Evolutionary conservation across 2,797 vertebrate genomes (phyloP).

Genomic region (Mionectes olivaceus): DNA sequence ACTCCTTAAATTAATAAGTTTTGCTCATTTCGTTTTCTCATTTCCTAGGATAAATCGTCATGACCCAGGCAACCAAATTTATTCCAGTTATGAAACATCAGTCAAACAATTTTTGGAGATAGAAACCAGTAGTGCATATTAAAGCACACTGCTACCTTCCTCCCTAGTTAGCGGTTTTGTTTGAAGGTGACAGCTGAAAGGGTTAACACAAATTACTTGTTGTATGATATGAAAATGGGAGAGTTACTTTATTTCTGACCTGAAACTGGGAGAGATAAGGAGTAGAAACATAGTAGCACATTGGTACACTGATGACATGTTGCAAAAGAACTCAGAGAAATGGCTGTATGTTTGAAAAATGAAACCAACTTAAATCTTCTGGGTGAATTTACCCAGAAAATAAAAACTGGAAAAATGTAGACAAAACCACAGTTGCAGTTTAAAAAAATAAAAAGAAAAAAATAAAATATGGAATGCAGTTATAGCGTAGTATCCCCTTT

Average conservation of each 20-base stretch:
- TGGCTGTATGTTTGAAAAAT: neutral
- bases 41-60: neutral
- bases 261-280: neutral
- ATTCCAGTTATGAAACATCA: neutral
- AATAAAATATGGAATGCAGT: neutral
- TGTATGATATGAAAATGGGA: neutral
- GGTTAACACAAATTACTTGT: neutral
- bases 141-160: neutral
- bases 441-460: neutral
- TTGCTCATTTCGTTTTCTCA: slow-evolving; percentile 3
- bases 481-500: neutral
- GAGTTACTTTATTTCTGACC: neutral
- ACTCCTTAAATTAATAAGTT: neutral
- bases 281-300: neutral
- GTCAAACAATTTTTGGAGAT: neutral
- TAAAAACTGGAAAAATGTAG: neutral
- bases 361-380: neutral
- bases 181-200: neutral
- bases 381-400: neutral
- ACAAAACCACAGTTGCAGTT: neutral
- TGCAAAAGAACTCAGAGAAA: neutral
- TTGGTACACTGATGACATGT: neutral
- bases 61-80: neutral
- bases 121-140: neutral
- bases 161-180: neutral